phyloP scores from a whole-genome alignment of 2,797 vertebrate species.

The Percopsis omiscomaycus region DNA sequence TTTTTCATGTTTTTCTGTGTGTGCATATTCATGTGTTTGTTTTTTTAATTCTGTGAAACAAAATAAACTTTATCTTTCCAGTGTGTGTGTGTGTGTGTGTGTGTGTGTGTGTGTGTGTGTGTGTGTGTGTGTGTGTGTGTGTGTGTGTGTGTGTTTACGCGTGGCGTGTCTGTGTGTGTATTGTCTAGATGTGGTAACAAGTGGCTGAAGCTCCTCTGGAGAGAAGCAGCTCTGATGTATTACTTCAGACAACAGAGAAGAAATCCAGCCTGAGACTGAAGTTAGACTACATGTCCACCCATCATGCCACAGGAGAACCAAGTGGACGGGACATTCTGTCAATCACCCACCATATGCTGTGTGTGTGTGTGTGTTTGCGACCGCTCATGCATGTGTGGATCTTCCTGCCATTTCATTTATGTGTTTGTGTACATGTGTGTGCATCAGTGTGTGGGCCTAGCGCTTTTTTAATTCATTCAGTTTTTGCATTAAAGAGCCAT shows the following conservation, averaged over 20 bases:
- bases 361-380: constrained; percentile 12
- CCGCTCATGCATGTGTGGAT: not conserved
- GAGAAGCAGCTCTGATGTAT: constrained; percentile 63
- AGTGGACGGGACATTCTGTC: constrained; percentile 58
- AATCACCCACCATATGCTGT: constrained; percentile 44
- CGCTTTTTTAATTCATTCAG: not conserved
- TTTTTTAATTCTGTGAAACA: constrained; percentile 13
- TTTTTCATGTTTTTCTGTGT: constrained; percentile 6
- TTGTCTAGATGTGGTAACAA: constrained; percentile 48
- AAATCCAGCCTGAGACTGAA: constrained; percentile 65
- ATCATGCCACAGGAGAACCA: constrained; percentile 57
- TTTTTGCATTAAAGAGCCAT: not conserved
- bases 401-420: not conserved
- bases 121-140: constrained; percentile 22
- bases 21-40: constrained; percentile 18
- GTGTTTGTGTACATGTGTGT: not conserved
- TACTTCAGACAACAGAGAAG: constrained; percentile 72
- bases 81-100: constrained; percentile 17
- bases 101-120: constrained; percentile 24
- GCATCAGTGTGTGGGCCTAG: not conserved
- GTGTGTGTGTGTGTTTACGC: constrained; percentile 32
- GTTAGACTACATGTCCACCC: constrained; percentile 54
- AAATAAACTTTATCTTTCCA: constrained; percentile 3
- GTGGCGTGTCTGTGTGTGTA: constrained; percentile 27
- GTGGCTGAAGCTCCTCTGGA: constrained; percentile 69